A percentile compares a stretch with the other conserved stretches of the same genome.
phyloP scores from a whole-genome alignment of 2,888 invertebrate genomes.

The Dryobota labecula region DNA sequence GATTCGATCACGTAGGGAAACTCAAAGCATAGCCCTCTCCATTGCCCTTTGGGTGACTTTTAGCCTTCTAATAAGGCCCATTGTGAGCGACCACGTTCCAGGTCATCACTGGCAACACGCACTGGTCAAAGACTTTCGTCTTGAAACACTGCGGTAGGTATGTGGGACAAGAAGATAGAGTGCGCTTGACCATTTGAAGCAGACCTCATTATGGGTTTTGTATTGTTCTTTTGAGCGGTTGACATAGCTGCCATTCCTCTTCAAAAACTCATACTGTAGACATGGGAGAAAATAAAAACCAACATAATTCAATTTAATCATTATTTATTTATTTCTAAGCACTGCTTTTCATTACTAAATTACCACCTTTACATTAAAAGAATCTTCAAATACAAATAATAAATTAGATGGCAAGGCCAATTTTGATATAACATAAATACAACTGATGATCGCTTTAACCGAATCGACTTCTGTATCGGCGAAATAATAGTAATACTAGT shows the following conservation, averaged over 20 bases:
- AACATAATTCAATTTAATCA: conserved; percentile 60
- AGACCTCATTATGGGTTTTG: neutral
- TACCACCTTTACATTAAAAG: conserved; percentile 79
- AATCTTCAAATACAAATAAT: conserved; percentile 75
- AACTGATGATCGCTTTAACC: conserved; percentile 61
- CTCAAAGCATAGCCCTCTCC: no score
- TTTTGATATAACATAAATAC: conserved; percentile 66
- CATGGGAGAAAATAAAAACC: conserved; percentile 49
- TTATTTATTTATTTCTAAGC: conserved; percentile 85
- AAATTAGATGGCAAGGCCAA: conserved; percentile 87
- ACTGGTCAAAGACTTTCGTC: no score
- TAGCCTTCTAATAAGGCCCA: no score
- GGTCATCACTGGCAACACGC: no score
- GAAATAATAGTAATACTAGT: conserved; percentile 57
- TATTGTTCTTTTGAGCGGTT: neutral
- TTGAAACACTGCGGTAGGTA: no score
- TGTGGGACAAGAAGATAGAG: no score
- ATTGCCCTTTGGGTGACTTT: no score
- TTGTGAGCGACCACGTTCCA: no score
- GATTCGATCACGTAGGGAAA: no score
- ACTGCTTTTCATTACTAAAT: conserved; percentile 84
- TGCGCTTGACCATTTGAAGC: neutral
- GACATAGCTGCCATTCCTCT: neutral
- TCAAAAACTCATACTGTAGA: neutral
- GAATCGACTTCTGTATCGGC: conserved; percentile 40